Base-by-base conservation (phyloP, 2,113 vertebrate species). In the Natator depressus region DNA sequence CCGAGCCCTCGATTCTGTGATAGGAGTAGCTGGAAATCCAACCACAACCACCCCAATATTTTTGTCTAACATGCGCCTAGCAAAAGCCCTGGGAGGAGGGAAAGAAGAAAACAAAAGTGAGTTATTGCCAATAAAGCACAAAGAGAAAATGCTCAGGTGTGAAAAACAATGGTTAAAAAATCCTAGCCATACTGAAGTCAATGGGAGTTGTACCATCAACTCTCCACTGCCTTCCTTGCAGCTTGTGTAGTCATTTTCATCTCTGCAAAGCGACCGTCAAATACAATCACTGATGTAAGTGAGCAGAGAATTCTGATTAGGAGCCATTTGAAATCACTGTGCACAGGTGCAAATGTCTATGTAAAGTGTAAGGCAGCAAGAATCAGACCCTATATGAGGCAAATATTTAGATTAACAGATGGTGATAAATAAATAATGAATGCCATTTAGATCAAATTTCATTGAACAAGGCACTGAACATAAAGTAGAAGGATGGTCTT, bases 21-120 rank as follows among this genome's bases (percentile, higher is more conserved):
- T 98, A 0, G 99, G 98, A 11, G 99, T 99, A 88, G 99, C 99
- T 89, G 99, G 99, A 93, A 99, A 99, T 13, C 99, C 99, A 46
- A 99, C 99, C 0, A 99, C 99, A 35, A 99, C 99, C 9, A 99
- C 99, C 0, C 98, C 99, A 0, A 99, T 99, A 85, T 98, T 99
- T 94, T 97, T 98, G 84, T 96, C n/a, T 95, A 99, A 96, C 98
- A 99, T 98, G 93, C 98, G 98, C 46, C 99, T 98, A 88, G 98
- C 97, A 97, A 99, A 99, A 83, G 99, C 99, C 95, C 99, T 99
- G 95, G 20, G 42, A 82, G 93, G 89, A 62, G 88, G 80, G 72
- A 54, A 87, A 16, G 12, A 82, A 79, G 72, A 90, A 78, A 53
- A 1, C 0, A 46, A 11, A 78, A 89, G 72, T 75, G 87, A 88